A percentile compares a stretch with the other conserved stretches of the same genome.
These are phyloP conservation scores for Pantherophis alleghaniensis DNA, from an alignment of 2,797 vertebrate genomes.

Conservation along the genomic window DNA sequence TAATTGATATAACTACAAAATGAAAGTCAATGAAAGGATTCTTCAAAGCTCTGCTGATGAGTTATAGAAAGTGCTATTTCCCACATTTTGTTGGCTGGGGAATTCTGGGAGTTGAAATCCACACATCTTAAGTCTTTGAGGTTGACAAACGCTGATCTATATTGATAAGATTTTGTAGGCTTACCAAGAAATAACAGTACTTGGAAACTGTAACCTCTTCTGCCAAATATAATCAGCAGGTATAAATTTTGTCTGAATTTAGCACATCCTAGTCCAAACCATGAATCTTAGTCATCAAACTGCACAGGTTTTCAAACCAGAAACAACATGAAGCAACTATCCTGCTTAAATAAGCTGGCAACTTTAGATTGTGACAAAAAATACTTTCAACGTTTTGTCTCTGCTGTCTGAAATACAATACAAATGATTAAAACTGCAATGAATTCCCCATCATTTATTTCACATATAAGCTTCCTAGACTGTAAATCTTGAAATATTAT, in stretches of 20 bases:
- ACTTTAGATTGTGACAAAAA: constrained; percentile 33
- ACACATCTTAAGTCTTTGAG: background rate
- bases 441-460: constrained; percentile 54
- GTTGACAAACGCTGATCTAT: background rate
- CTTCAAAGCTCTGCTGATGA: background rate
- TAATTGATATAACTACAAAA: background rate
- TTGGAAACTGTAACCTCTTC: background rate
- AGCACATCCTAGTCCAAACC: background rate
- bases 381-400: constrained; percentile 31
- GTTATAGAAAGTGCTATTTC: background rate
- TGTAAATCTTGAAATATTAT: constrained; percentile 50
- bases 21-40: background rate
- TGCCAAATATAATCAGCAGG: background rate
- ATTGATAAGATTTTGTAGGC: background rate
- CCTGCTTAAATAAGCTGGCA: constrained; percentile 21
- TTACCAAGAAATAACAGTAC: background rate
- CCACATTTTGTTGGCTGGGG: background rate
- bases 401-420: constrained; percentile 48
- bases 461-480: constrained; percentile 27
- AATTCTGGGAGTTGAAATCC: background rate
- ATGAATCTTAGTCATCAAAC: background rate
- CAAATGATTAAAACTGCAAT: constrained; percentile 42
- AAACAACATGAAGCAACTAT: background rate
- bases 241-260: background rate
- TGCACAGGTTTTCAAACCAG: background rate